Conservation (phyloP, 2,113 vertebrate species). For the Mastomys natalensis region DNA sequence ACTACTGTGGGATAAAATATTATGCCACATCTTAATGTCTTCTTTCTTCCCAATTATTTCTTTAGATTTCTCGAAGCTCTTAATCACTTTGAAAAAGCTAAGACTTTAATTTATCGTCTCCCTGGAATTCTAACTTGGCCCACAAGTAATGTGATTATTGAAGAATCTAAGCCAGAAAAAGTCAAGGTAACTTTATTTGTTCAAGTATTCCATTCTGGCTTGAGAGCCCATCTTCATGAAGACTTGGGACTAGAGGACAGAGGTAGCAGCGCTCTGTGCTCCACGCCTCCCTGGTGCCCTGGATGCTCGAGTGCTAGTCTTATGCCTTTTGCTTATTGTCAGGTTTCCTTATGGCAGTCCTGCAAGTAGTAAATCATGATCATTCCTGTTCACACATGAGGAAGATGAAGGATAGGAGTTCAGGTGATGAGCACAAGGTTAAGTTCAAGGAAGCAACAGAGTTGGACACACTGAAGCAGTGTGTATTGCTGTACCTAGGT, state of each 20-base stretch:
- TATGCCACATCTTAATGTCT: background rate
- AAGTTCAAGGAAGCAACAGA: background rate
- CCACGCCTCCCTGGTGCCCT: background rate
- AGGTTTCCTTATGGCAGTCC: background rate
- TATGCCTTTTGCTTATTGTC: background rate
- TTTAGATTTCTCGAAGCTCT: constrained; percentile 92
- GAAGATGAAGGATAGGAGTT: background rate
- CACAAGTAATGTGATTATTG: constrained; percentile 90
- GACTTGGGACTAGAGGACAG: background rate
- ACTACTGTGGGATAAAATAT: background rate
- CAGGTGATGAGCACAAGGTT: background rate
- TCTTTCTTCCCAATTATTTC: constrained; percentile 46
- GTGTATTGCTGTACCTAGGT: background rate
- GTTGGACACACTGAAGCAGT: background rate
- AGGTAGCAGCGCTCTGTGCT: background rate
- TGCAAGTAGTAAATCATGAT: background rate
- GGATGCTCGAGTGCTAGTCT: background rate
- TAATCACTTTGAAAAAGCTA: constrained; percentile 90
- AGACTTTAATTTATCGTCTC: constrained; percentile 90
- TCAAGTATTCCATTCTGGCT: background rate
- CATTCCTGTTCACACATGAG: background rate
- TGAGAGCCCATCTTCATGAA: background rate
- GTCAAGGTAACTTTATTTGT: constrained; percentile 88
- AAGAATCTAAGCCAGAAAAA: constrained; percentile 91
- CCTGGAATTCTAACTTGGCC: constrained; percentile 96